Evolutionary conservation across 2,797 vertebrate genomes (phyloP), one percentile per base, ranked within the genome.

Genomic region (Labeo calbasu): DNA sequence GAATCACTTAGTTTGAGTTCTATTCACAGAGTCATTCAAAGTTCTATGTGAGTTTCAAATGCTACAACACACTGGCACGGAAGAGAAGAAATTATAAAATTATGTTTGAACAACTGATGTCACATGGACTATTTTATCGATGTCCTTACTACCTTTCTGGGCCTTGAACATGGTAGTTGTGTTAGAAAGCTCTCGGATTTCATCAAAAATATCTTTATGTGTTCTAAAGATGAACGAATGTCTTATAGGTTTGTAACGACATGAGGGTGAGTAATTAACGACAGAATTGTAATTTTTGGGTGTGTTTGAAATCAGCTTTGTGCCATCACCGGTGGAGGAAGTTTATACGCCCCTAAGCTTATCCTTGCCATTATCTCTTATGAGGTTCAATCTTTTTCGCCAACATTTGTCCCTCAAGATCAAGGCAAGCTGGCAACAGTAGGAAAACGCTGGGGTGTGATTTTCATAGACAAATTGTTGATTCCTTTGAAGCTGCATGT

Each of bases 401-500:
- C 19, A 59, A 25, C 9, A 57, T 25, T 50, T 23, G 17, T 5
- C 5, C 50, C n/a, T 83, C 32, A 65, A 55, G 55, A 73, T 36
- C 40, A 53, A 50, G 25, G 14, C n/a, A 21, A 32, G 70, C 46
- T 43, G 53, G n/a, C 55, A 21, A 85, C 36, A 50, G 36, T 76
- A 73, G 17, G 55, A 63, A 73, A 87, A 81, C 65, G 66, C 65
- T 53, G 15, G 48, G 57, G 28, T 77, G 77, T 65, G 71, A 81
- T 83, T 68, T 86, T 81, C 53, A 63, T 23, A 84, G 59, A 28
- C 43, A 75, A 73, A 80, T 43, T 46, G 19, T 63, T 65, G 43
- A 17, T 43, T 72, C 23, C 57, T 82, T 86, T 84, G 65, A 80
- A 68, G 77, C 21, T 77, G 79, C 76, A 66, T 84, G 14, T 71